These are phyloP conservation scores for Ips nitidus DNA, from an alignment of 1,140 invertebrate species.

Conservation along the genomic window DNA sequence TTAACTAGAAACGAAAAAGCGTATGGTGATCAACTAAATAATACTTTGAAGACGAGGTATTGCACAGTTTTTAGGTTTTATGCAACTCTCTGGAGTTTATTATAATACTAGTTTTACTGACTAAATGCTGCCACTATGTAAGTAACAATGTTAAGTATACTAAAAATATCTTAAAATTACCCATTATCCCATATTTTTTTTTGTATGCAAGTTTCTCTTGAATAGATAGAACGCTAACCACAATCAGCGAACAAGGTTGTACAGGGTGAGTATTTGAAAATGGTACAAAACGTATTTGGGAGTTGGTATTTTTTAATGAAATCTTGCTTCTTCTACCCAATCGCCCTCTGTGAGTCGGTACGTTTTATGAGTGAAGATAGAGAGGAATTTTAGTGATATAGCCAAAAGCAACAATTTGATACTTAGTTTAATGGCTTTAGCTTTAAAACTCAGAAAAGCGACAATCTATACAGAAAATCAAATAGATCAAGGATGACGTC, in stretches of 20 bases:
- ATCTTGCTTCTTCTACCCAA: too few relatives aligned
- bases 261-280: too few relatives aligned
- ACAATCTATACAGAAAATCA: too few relatives aligned
- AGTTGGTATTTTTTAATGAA: too few relatives aligned
- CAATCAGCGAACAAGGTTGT: neutral
- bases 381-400: too few relatives aligned
- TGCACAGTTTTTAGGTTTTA: slow-evolving; percentile 43
- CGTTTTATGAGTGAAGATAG: too few relatives aligned
- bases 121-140: slow-evolving; percentile 48
- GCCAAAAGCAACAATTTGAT: too few relatives aligned
- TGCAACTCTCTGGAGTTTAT: slow-evolving; percentile 39
- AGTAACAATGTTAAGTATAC: slow-evolving; percentile 44
- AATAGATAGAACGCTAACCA: slow-evolving; percentile 17
- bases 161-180: slow-evolving; percentile 36
- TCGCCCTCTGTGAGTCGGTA: too few relatives aligned
- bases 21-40: slow-evolving; percentile 42
- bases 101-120: slow-evolving; percentile 48
- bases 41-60: slow-evolving; percentile 47
- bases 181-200: slow-evolving; percentile 41
- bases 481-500: too few relatives aligned
- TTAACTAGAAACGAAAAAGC: slow-evolving; percentile 37
- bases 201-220: slow-evolving; percentile 29
- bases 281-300: too few relatives aligned
- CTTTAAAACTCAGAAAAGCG: too few relatives aligned
- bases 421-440: too few relatives aligned